These are phyloP conservation scores for Enchytraeus crypticus DNA, from an alignment of 2,888 invertebrate species.

Conservation along the genomic window DNA sequence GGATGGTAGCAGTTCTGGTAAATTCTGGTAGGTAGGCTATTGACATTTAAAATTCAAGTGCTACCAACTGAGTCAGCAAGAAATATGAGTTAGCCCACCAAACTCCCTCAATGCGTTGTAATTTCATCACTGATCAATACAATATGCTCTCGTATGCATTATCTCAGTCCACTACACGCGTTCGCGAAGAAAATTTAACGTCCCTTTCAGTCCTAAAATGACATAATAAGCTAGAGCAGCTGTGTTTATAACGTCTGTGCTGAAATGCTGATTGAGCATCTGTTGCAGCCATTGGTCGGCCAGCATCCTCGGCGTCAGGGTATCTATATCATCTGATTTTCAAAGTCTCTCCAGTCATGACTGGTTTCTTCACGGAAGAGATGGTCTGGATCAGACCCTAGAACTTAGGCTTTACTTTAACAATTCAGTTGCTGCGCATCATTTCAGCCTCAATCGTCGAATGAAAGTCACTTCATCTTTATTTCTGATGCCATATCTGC, in stretches of 20 bases:
- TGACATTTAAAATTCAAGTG: too few species aligned
- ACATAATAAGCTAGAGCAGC: too few species aligned
- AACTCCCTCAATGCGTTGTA: background rate
- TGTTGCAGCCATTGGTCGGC: background rate
- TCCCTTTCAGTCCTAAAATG: too few species aligned
- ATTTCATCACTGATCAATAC: background rate
- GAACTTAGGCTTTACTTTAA: background rate
- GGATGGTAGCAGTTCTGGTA: too few species aligned
- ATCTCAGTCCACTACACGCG: too few species aligned
- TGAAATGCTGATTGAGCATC: too few species aligned
- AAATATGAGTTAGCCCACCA: background rate
- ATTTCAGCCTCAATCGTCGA: constrained; percentile 1
- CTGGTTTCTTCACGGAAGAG: background rate
- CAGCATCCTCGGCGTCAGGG: too few species aligned
- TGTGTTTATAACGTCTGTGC: background rate
- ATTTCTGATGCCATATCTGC: background rate
- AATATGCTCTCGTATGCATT: too few species aligned
- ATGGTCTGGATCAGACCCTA: background rate
- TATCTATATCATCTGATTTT: background rate
- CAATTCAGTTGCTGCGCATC: background rate
- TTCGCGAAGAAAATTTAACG: too few species aligned
- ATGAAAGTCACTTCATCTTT: constrained; percentile 3
- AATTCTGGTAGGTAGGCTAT: too few species aligned
- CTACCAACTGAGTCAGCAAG: background rate
- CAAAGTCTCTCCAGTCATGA: background rate